Evolutionary conservation across 2,113 vertebrate genomes (phyloP).

Genomic region (Junco hyemalis): DNA sequence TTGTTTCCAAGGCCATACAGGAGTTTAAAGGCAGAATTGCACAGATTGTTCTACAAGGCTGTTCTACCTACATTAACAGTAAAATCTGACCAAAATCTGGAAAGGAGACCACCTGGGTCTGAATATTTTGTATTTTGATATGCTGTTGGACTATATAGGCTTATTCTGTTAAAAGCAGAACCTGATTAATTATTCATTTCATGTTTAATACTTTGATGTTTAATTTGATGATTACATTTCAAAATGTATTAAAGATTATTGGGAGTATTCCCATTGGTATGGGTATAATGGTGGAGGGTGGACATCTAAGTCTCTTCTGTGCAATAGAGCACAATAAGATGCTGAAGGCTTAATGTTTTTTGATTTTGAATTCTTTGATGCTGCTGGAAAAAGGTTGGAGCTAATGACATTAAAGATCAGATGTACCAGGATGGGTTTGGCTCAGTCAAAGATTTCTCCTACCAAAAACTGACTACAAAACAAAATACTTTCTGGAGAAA

Average conservation of each 20-base stretch:
- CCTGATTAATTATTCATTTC: neutral
- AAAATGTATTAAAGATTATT: neutral
- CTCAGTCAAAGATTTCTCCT: neutral
- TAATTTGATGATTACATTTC: neutral
- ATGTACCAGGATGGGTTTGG: neutral
- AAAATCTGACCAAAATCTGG: neutral
- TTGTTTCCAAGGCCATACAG: neutral
- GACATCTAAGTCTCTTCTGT: neutral
- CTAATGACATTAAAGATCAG: neutral
- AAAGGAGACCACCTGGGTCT: neutral
- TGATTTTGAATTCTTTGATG: neutral
- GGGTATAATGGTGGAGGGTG: neutral
- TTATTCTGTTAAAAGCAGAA: neutral
- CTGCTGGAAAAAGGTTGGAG: neutral
- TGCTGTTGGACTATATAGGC: neutral
- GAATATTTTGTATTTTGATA: neutral
- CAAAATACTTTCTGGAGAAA: neutral
- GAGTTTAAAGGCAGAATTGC: neutral
- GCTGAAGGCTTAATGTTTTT: neutral
- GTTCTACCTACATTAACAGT: neutral
- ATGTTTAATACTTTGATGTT: neutral
- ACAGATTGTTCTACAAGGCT: accelerated
- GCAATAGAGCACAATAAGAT: neutral
- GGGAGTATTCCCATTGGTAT: neutral
- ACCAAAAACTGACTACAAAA: neutral